Evolutionary conservation across 2,888 invertebrate species (phyloP), one percentile per base, ranked within the genome.

Genomic region (Phragmatobia fuliginosa): DNA sequence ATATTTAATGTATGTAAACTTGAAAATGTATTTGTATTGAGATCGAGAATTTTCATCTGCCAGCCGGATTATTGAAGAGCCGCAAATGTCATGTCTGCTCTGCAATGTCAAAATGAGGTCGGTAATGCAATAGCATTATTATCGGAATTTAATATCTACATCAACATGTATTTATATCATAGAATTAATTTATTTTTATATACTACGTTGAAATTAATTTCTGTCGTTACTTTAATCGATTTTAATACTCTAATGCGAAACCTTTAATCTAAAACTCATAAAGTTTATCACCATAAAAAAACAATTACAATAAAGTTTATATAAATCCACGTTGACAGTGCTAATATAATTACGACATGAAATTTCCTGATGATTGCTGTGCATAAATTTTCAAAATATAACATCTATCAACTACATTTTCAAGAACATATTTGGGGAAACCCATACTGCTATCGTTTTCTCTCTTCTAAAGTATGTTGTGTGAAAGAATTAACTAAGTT

Each of bases 71-170:
- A 81, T 16, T 28, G 49, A 41, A 75, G 70, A 70, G 67, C 78
- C 76, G 45, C 80, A 76, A 73, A 74, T 82, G 83, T 75, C 77
- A 74, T 71, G 78, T 74, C 72, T 72, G 73, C 61, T 68, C 66
- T 66, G 58, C 62, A 62, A 71, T 58, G 65, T 68, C 62, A 66
- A 33, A 70, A 61, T 59, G 64, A 60, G 59, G 68, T 68, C 58
- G 59, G 21, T 25, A 45, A n/a, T n/a, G n/a, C n/a, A 49, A 52
- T 61, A 11, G 61, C 32, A 25, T 49, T 62, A 67, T 62, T 21
- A 58, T 66, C 25, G 36, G 33, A 28, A 58, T 31, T 52, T 18
- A 32, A 33, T 33, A 64, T 49, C 45, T 52, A 25, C 33, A n/a
- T 6, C 5, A 25, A 16, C 16, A 56, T 28, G 10, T 10, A 45